Percentiles rank a stretch among this genome's conserved stretches.
These are phyloP conservation scores for Oreocharis arfaki DNA, from an alignment of 2,113 vertebrate species.

Conservation along the genomic window DNA sequence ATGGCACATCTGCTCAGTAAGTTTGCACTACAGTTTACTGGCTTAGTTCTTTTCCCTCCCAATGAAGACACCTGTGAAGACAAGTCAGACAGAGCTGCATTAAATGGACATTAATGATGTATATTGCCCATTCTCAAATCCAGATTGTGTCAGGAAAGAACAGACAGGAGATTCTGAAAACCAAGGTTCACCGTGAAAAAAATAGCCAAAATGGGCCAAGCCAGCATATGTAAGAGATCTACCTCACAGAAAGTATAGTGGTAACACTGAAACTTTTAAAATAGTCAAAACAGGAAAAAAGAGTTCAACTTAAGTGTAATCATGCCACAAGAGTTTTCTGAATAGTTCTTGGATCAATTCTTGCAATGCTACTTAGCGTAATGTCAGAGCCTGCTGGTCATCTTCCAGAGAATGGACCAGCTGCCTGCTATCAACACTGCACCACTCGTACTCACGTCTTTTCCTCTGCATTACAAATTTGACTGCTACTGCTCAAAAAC, in stretches of 20 bases:
- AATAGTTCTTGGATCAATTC: slow-evolving; percentile 35
- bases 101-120: background rate
- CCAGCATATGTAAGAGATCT: background rate
- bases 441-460: background rate
- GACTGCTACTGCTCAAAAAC: background rate
- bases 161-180: background rate
- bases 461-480: background rate
- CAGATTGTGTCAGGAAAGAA: background rate
- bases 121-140: background rate
- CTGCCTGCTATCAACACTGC: slow-evolving; percentile 11
- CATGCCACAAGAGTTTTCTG: slow-evolving; percentile 19
- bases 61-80: background rate
- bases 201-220: background rate
- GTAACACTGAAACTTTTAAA: slow-evolving; percentile 26
- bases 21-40: background rate
- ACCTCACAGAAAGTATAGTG: slow-evolving; percentile 3
- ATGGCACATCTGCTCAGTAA: background rate
- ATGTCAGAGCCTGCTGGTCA: background rate
- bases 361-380: slow-evolving; percentile 29
- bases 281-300: slow-evolving; percentile 52
- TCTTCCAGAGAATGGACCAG: slow-evolving; percentile 28
- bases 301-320: slow-evolving; percentile 38
- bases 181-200: background rate
- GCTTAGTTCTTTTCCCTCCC: background rate
- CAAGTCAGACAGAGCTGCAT: background rate